A percentile compares a stretch with the other conserved stretches of the same genome.
Conservation (phyloP, 1,140 invertebrate species). For the Radopholus similis region DNA sequence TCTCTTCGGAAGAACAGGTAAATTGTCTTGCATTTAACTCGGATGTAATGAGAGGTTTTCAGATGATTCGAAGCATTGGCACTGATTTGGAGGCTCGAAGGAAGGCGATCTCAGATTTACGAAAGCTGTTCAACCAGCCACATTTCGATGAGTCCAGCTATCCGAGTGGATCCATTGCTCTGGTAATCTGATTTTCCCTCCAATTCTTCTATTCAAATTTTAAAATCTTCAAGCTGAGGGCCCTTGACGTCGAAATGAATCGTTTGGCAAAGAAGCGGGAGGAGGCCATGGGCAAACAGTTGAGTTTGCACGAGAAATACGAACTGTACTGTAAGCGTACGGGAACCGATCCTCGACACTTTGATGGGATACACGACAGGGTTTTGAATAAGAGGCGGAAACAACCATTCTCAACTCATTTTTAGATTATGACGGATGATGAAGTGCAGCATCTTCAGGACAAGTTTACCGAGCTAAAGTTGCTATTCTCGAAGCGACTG, state of each 20-base stretch:
- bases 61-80: conserved; percentile 1
- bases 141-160: conserved; percentile 6
- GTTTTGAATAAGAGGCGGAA: neutral
- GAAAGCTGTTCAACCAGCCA: neutral
- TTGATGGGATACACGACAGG: conserved; percentile 7
- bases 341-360: neutral
- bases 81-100: neutral
- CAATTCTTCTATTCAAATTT: neutral
- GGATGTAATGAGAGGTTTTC: neutral
- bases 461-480: neutral
- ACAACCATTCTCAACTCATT: neutral
- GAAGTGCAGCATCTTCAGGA: conserved; percentile 1
- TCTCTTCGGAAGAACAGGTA: neutral
- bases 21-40: neutral
- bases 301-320: neutral
- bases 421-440: neutral
- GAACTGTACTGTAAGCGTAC: neutral
- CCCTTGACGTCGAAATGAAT: conserved; percentile 6
- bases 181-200: neutral
- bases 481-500: neutral
- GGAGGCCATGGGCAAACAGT: neutral
- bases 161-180: conserved; percentile 1
- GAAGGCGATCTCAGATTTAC: neutral
- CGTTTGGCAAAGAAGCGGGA: neutral
- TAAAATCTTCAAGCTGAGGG: too few species aligned